Conservation (phyloP, 2,797 vertebrate genomes). For the Zenarchopterus dispar region DNA sequence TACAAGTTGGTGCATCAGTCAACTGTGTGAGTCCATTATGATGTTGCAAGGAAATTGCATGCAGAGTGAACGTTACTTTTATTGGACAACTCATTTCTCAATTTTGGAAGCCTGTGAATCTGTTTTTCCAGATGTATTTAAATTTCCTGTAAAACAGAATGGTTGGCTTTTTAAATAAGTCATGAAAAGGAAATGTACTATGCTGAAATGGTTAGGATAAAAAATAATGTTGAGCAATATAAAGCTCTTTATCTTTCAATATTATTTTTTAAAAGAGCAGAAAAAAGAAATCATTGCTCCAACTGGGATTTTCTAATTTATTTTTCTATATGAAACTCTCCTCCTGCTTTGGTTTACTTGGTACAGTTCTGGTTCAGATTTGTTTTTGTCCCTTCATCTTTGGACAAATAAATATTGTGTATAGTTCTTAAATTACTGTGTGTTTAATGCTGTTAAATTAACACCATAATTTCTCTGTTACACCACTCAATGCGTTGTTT, state of each 20-base stretch:
- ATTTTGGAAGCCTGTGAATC: conserved; percentile 19
- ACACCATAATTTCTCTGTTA: too few species aligned
- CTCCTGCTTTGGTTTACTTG: conserved; percentile 26
- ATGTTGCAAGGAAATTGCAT: conserved; percentile 8
- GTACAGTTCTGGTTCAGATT: conserved; percentile 32
- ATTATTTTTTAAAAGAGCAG: conserved; percentile 24
- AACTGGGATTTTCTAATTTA: conserved; percentile 67
- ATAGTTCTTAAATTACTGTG: conserved; percentile 54
- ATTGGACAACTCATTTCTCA: conserved; percentile 11
- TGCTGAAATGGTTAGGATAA: not conserved
- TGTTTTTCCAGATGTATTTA: conserved; percentile 8
- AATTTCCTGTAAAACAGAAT: not conserved
- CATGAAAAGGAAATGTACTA: conserved; percentile 2
- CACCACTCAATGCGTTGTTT: too few species aligned
- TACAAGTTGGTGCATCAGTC: conserved; percentile 28
- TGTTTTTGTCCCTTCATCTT: conserved; percentile 37
- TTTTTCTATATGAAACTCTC: conserved; percentile 63
- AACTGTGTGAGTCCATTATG: conserved; percentile 10
- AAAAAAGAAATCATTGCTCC: conserved; percentile 18
- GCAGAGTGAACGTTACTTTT: conserved; percentile 3
- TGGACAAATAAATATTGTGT: conserved; percentile 73
- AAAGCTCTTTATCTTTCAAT: conserved; percentile 1
- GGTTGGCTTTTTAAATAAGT: not conserved
- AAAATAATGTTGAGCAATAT: conserved; percentile 1
- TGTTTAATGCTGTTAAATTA: conserved; percentile 18